A percentile compares a stretch with the other conserved stretches of the same genome.
Evolutionary conservation across 2,888 invertebrate species (phyloP).

Genomic region (Drepana falcataria): DNA sequence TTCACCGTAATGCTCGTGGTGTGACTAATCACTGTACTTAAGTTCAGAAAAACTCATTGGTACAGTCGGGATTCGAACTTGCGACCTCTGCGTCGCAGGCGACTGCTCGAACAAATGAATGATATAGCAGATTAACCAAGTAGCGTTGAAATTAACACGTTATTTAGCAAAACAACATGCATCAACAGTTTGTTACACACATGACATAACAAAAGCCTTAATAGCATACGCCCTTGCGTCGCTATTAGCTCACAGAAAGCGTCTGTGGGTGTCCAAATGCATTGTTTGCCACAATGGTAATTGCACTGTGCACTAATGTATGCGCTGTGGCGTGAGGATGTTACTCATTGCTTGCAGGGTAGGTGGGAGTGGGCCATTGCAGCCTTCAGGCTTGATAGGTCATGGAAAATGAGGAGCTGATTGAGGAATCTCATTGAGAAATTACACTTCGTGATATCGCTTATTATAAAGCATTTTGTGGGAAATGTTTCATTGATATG

Average conservation of each 20-base stretch:
- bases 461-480: too few species aligned
- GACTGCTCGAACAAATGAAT: too few species aligned
- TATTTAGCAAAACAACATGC: neutral
- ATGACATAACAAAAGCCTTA: neutral
- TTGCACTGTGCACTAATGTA: slow-evolving; percentile 17
- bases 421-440: neutral
- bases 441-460: too few species aligned
- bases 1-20: too few species aligned
- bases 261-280: slow-evolving; percentile 54
- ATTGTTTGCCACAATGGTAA: slow-evolving; percentile 63
- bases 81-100: too few species aligned
- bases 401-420: neutral
- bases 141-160: too few species aligned
- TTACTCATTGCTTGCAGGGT: slow-evolving; percentile 38
- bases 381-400: neutral
- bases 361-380: neutral
- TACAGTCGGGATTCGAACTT: too few species aligned
- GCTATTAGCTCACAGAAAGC: slow-evolving; percentile 41
- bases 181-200: neutral
- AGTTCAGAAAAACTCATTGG: too few species aligned
- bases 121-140: too few species aligned
- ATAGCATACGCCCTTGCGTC: slow-evolving; percentile 35
- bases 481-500: too few species aligned
- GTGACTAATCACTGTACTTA: too few species aligned
- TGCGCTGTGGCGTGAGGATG: slow-evolving; percentile 67